A percentile compares a stretch with the other conserved stretches of the same genome.
Conservation (phyloP, 1,140 invertebrate species). For the Drosophila sturtevanti region DNA sequence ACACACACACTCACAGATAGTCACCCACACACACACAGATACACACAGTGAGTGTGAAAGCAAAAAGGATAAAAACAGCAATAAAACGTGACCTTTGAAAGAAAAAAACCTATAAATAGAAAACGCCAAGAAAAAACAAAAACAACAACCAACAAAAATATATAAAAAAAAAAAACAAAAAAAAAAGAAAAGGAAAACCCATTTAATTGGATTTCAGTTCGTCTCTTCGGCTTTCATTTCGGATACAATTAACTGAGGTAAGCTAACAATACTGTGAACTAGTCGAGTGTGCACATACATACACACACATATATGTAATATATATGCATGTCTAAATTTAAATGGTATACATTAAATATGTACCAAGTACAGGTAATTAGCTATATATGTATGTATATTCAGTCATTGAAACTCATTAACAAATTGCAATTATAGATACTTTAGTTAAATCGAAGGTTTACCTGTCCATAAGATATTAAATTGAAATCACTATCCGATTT, state of each 20-base stretch:
- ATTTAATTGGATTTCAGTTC: conserved; percentile 71
- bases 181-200: conserved; percentile 25
- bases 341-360: not conserved
- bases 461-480: not conserved
- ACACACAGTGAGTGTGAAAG: conserved; percentile 59
- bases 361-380: not conserved
- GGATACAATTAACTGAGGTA: conserved; percentile 55
- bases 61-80: conserved; percentile 39
- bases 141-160: conserved; percentile 3
- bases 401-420: not conserved
- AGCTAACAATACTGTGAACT: conserved; percentile 20
- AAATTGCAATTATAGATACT: not conserved
- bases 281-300: not conserved
- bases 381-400: not conserved
- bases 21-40: not conserved
- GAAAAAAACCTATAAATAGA: conserved; percentile 54
- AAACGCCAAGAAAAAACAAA: conserved; percentile 20
- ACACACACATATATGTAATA: not conserved
- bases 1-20: not conserved
- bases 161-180: conserved; percentile 12
- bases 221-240: conserved; percentile 31
- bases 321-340: no score
- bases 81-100: conserved; percentile 55
- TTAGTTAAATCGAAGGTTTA: not conserved
- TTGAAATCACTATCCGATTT: not conserved